Conservation (phyloP, 2,888 invertebrate species). For the Metalampra italica region DNA sequence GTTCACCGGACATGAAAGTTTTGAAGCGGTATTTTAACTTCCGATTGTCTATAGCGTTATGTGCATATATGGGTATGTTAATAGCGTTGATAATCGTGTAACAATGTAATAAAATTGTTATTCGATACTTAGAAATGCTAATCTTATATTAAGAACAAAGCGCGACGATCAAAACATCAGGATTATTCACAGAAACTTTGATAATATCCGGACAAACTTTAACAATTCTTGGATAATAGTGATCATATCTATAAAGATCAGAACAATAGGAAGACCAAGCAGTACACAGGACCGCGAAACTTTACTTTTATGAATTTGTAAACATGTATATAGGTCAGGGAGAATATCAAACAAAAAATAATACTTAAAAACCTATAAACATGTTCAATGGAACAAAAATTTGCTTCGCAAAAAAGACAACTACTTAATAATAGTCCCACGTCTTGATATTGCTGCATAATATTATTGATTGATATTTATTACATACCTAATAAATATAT, state of each 20-base stretch:
- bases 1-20: too few species aligned
- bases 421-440: neutral
- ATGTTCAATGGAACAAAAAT: constrained; percentile 1
- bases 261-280: neutral
- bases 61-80: too few species aligned
- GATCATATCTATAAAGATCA: neutral
- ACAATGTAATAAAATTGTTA: too few species aligned
- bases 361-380: neutral
- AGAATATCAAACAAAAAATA: constrained; percentile 1
- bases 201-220: neutral
- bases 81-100: too few species aligned
- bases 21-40: too few species aligned
- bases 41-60: too few species aligned
- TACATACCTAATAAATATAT: too few species aligned
- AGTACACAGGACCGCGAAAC: neutral
- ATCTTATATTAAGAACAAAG: too few species aligned
- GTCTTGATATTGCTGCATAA: neutral
- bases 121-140: too few species aligned
- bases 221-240: neutral
- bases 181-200: neutral
- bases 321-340: neutral
- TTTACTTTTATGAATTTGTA: neutral
- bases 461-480: too few species aligned
- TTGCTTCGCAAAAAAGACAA: neutral
- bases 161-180: neutral